phyloP scores from a whole-genome alignment of 1,140 invertebrate genomes.

The Drosophila oshimai region DNA sequence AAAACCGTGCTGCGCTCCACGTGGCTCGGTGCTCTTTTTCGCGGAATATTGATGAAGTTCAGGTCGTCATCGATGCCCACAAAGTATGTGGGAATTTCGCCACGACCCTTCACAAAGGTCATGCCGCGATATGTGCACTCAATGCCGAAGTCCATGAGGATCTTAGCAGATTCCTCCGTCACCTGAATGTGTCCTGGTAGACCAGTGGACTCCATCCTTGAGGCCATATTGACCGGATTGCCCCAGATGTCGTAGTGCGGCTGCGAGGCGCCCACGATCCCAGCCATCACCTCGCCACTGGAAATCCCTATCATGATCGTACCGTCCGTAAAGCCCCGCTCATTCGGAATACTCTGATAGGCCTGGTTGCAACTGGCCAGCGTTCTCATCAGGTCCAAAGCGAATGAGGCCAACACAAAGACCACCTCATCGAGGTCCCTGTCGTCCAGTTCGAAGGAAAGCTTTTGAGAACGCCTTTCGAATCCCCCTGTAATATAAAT shows the following conservation, averaged over 20 bases:
- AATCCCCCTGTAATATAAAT: too few relatives aligned
- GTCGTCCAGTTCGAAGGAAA: not conserved
- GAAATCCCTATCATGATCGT: conserved; percentile 86
- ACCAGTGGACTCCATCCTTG: conserved; percentile 94
- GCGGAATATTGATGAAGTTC: not conserved
- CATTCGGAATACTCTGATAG: conserved; percentile 7
- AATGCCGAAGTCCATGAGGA: conserved; percentile 83
- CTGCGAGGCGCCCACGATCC: conserved; percentile 95
- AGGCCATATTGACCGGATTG: conserved; percentile 96
- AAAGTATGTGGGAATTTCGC: conserved; percentile 25
- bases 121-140: conserved; percentile 8
- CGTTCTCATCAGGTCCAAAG: conserved; percentile 52
- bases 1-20: not conserved
- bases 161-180: conserved; percentile 87
- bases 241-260: conserved; percentile 95
- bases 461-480: not conserved
- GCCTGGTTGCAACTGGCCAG: conserved; percentile 20
- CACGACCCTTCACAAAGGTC: conserved; percentile 27
- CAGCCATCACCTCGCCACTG: conserved; percentile 93
- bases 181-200: conserved; percentile 90
- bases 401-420: conserved; percentile 51
- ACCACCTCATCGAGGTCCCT: conserved; percentile 27
- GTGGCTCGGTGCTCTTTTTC: not conserved
- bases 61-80: conserved; percentile 1
- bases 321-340: not conserved